Base-by-base conservation (phyloP, 1,140 invertebrate species). In the Pentalonia nigronervosa region DNA sequence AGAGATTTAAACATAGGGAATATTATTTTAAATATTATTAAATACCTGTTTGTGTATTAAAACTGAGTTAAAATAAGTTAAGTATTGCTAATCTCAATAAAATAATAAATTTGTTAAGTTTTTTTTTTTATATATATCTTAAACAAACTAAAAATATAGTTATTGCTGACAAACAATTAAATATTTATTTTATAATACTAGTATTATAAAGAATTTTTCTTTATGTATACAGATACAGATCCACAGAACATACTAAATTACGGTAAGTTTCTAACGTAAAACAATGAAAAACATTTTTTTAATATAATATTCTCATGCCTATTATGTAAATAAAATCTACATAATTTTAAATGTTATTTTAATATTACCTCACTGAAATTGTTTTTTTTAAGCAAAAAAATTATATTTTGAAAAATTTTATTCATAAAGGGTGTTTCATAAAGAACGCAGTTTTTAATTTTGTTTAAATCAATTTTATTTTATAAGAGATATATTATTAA, bases 151-250 rank as follows among this genome's bases (percentile, higher is more conserved):
- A 67, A 67, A 30, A 30, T 25, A 56, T 25, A 56, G 25, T 67
- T 67, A 67, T 30, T 67, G 9, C 11, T 30, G 11, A 9, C 9
- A 14, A 67, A 67, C 8, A 67, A 11, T 67, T 67, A 67, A 11
- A 67, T 67, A 30, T 25, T 86, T 17, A 45, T 47, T 86, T 25
- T n/a, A 47, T 47, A 86, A 47, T 41, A 86, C 2, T 47, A 34
- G 30, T 56, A 36, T 89, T 89, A 53, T 45, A 90, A 67, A 90
- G 25, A 20, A 47, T 60, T 90, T 90, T 88, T 91, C 34, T 94
- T 94, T 94, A 86, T 91, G 36, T 93, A 90, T 88, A 93, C 47
- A 93, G 93, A 81, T 93, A 90, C 86, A 93, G 60, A 81, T 90
- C 60, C 34, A 30, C 76, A 67, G 93, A 90, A 45, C 87, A 47